These are phyloP conservation scores for Drosophila kambysellisi DNA, from an alignment of 2,888 invertebrate genomes.

Conservation along the genomic window DNA sequence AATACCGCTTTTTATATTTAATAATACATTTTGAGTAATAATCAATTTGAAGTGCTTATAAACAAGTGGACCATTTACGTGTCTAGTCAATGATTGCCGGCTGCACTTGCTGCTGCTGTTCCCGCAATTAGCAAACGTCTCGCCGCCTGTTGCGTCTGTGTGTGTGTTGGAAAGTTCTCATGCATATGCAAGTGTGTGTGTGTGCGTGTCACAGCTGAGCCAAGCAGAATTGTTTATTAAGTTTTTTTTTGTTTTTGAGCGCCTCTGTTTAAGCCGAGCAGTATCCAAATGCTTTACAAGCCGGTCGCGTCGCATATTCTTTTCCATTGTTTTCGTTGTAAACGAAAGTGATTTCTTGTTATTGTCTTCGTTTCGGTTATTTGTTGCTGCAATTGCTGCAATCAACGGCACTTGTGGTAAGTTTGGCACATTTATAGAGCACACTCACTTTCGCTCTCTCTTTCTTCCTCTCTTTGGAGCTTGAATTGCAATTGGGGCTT, in stretches of 20 bases:
- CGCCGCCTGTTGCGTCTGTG: conserved; percentile 66
- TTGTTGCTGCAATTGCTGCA: conserved; percentile 68
- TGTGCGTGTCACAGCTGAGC: conserved; percentile 64
- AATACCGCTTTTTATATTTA: conserved; percentile 19
- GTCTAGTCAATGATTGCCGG: conserved; percentile 27
- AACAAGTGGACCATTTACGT: conserved; percentile 16
- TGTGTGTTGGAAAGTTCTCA: conserved; percentile 10
- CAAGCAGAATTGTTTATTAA: conserved; percentile 67
- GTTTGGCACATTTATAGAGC: conserved; percentile 65
- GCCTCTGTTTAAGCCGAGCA: conserved; percentile 38
- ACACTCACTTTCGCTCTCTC: background rate
- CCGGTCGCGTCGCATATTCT: conserved; percentile 64
- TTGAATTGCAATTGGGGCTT: conserved; percentile 42
- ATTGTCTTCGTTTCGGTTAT: conserved; percentile 40
- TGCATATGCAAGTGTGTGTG: conserved; percentile 4
- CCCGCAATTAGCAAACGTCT: conserved; percentile 33
- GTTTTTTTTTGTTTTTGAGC: conserved; percentile 28
- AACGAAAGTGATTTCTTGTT: conserved; percentile 74
- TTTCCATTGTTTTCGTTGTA: conserved; percentile 37
- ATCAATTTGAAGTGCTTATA: background rate
- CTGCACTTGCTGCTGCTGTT: conserved; percentile 39
- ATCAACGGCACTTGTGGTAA: conserved; percentile 76
- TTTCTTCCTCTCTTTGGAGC: conserved; percentile 12
- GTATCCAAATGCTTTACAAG: conserved; percentile 74
- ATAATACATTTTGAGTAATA: conserved; percentile 9